Conservation (phyloP, 2,797 vertebrate genomes). For the Scolopax rusticola region DNA sequence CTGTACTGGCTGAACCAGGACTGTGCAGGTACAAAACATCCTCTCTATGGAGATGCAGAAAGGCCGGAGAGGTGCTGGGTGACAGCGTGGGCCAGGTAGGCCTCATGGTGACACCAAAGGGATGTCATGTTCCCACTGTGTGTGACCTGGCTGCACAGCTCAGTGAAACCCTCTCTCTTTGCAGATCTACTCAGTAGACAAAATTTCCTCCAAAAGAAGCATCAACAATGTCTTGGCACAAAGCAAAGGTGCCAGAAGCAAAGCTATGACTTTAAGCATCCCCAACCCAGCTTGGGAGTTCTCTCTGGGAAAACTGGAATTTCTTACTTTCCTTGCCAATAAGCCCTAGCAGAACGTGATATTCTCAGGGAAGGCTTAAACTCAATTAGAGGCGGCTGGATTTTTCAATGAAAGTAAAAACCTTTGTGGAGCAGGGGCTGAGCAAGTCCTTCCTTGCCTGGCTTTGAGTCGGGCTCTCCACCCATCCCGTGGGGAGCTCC, state of each 20-base stretch:
- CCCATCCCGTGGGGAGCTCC: not conserved
- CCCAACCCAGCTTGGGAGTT: not conserved
- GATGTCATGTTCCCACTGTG: fast-evolving
- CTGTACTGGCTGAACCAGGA: not conserved
- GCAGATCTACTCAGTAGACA: not conserved
- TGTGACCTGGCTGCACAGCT: fast-evolving
- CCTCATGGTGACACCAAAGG: not conserved
- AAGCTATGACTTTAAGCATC: not conserved
- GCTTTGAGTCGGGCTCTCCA: not conserved
- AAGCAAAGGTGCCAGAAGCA: not conserved
- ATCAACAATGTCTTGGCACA: fast-evolving
- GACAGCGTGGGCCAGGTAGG: fast-evolving
- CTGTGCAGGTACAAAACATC: not conserved
- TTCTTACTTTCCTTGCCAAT: not conserved
- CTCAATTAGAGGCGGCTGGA: not conserved
- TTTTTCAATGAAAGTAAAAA: constrained; percentile 14
- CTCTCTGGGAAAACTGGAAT: not conserved
- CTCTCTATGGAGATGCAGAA: not conserved
- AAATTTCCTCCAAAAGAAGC: not conserved
- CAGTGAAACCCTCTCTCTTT: not conserved
- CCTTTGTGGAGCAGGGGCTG: not conserved
- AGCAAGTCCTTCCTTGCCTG: not conserved
- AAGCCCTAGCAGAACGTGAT: not conserved
- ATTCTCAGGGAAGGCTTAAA: not conserved
- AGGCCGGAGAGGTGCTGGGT: not conserved